Percentiles rank a stretch among this genome's conserved stretches.
phyloP scores from a whole-genome alignment of 2,888 invertebrate genomes.

The Melanargia galathea region DNA sequence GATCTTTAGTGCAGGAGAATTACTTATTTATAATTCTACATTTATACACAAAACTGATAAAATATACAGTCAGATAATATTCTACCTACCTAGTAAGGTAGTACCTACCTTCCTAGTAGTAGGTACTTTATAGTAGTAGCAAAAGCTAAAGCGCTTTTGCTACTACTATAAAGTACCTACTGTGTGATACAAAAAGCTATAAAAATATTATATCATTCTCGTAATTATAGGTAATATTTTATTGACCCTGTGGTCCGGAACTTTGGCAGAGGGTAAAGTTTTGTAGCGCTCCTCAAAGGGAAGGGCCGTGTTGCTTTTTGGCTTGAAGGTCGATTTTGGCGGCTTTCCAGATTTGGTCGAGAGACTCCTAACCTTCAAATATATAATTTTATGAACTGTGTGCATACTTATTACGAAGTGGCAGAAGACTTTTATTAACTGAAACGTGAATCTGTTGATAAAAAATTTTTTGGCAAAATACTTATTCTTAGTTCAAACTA shows the following conservation, averaged over 20 bases:
- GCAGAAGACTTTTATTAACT: neutral
- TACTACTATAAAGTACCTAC: no score
- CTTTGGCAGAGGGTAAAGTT: neutral
- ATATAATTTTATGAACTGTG: constrained; percentile 14
- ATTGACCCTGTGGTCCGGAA: constrained; percentile 3
- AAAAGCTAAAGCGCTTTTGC: no score
- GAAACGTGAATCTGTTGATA: neutral
- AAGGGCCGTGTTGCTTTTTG: neutral
- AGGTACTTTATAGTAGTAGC: no score
- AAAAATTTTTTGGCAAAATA: constrained; percentile 1
- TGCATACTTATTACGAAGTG: constrained; percentile 5
- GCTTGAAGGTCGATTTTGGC: constrained; percentile 12
- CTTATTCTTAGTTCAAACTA: constrained; percentile 1
- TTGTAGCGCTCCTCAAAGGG: neutral
- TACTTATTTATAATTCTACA: no score
- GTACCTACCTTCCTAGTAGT: no score
- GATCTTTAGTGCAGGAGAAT: no score
- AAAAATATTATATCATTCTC: no score
- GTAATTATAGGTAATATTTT: neutral
- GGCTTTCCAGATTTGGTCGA: constrained; percentile 16
- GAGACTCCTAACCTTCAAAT: constrained; percentile 15
- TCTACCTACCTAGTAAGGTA: no score
- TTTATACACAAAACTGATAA: no score
- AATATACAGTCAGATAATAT: no score
- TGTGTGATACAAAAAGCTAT: no score